These are phyloP conservation scores for Micromesistius poutassou DNA, from an alignment of 2,797 vertebrate species.

Conservation along the genomic window DNA sequence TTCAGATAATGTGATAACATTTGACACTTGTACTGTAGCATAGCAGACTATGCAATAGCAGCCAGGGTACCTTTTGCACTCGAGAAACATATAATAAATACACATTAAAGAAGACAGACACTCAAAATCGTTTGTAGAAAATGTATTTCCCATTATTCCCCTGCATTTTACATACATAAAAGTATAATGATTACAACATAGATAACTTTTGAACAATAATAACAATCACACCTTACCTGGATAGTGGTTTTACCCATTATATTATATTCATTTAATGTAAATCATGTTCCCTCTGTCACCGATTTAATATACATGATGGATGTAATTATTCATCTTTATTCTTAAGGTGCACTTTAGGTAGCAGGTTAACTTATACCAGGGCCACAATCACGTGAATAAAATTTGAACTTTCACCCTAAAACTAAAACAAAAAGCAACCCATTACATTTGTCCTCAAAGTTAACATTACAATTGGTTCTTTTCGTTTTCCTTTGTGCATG, in stretches of 20 bases:
- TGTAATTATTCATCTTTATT: conserved; percentile 17
- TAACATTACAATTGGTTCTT: neutral
- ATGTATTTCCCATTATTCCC: conserved; percentile 53
- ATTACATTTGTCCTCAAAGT: neutral
- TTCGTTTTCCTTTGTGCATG: neutral
- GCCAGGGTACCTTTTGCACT: neutral
- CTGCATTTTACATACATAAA: conserved; percentile 36
- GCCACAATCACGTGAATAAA: neutral
- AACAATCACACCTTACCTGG: conserved; percentile 37
- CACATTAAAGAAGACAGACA: conserved; percentile 22
- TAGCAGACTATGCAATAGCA: neutral
- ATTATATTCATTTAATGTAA: neutral
- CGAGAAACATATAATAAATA: neutral
- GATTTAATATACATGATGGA: conserved; percentile 24
- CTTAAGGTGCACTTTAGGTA: conserved; percentile 61
- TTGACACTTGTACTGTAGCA: neutral
- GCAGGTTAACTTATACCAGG: conserved; percentile 19
- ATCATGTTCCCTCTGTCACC: conserved; percentile 1
- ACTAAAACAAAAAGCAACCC: neutral
- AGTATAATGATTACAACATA: conserved; percentile 31
- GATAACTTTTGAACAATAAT: conserved; percentile 30
- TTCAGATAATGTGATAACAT: neutral
- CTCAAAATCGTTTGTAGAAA: conserved; percentile 47
- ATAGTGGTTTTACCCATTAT: conserved; percentile 8
- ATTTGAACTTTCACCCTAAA: neutral